Conservation (phyloP, 2,113 vertebrate genomes). For the Callopanchax toddi region DNA sequence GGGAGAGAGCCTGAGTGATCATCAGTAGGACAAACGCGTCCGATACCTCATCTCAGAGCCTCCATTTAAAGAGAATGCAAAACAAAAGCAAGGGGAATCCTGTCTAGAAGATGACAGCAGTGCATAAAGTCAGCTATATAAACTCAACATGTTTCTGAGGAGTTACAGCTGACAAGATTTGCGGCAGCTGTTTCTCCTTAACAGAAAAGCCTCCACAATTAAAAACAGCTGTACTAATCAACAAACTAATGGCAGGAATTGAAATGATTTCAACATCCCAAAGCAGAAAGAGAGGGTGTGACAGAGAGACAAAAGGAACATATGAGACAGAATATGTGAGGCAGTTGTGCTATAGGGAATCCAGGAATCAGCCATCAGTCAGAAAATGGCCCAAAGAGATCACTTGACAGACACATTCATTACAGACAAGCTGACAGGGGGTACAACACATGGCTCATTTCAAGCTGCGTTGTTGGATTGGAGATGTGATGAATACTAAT, state of each 20-base stretch:
- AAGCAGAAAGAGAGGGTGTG: constrained; percentile 23
- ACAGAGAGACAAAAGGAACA: constrained; percentile 7
- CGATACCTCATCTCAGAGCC: constrained; percentile 15
- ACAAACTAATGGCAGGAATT: constrained; percentile 58
- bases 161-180: constrained; percentile 45
- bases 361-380: constrained; percentile 80
- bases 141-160: constrained; percentile 19
- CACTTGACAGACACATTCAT: constrained; percentile 89
- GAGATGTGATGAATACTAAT: constrained; percentile 85
- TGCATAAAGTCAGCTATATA: no score
- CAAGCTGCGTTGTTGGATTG: constrained; percentile 76
- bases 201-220: constrained; percentile 65
- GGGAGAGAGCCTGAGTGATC: neutral
- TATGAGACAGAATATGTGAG: constrained; percentile 16
- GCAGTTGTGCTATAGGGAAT: constrained; percentile 65
- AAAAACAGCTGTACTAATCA: constrained; percentile 71
- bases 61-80: neutral
- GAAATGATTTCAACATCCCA: constrained; percentile 59
- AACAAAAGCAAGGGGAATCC: neutral
- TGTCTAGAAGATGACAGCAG: neutral
- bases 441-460: constrained; percentile 85
- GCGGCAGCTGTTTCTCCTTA: constrained; percentile 67
- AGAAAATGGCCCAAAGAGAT: constrained; percentile 78
- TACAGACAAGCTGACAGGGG: constrained; percentile 81
- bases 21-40: constrained; percentile 26